Evolutionary conservation across 2,888 invertebrate genomes (phyloP).

Genomic region (Eugnorisma glareosa): DNA sequence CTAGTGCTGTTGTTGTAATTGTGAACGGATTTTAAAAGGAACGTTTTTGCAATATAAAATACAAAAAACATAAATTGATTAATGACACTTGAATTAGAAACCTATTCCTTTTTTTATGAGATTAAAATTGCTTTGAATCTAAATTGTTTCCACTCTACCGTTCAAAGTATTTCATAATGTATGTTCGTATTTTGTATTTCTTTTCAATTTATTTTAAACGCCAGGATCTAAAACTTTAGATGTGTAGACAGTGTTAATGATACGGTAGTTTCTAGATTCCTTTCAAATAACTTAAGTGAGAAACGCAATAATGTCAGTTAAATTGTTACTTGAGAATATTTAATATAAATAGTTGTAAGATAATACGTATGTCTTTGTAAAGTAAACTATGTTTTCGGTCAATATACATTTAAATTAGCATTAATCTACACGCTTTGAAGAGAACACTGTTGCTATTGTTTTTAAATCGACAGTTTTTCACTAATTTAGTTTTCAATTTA

Average conservation of each 20-base stretch:
- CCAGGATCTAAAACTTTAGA: slow-evolving; percentile 37
- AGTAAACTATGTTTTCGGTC: slow-evolving; percentile 52
- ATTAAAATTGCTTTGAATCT: background rate
- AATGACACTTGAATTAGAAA: slow-evolving; percentile 5
- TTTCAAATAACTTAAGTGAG: slow-evolving; percentile 77
- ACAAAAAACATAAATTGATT: slow-evolving; percentile 1
- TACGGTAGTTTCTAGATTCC: slow-evolving; percentile 58
- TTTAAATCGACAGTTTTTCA: slow-evolving; percentile 21
- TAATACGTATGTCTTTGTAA: slow-evolving; percentile 62
- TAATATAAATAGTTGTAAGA: slow-evolving; percentile 71
- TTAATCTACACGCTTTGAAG: slow-evolving; percentile 43
- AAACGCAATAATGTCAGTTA: slow-evolving; percentile 86
- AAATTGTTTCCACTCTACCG: background rate
- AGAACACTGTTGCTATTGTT: slow-evolving; percentile 20
- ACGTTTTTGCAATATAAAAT: slow-evolving; percentile 5
- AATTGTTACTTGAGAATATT: slow-evolving; percentile 74
- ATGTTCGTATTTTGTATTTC: slow-evolving; percentile 36
- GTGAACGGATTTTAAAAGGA: slow-evolving; percentile 31
- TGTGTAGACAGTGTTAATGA: slow-evolving; percentile 47
- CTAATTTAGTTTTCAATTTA: slow-evolving; percentile 10
- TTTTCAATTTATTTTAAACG: slow-evolving; percentile 33
- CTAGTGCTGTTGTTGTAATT: slow-evolving; percentile 17
- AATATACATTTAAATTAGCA: slow-evolving; percentile 51
- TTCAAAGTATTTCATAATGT: slow-evolving; percentile 13
- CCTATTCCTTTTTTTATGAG: background rate